Percentiles rank a stretch among this genome's conserved stretches.
phyloP scores from a whole-genome alignment of 2,888 invertebrate genomes.

The Drosophila nigritarsus region DNA sequence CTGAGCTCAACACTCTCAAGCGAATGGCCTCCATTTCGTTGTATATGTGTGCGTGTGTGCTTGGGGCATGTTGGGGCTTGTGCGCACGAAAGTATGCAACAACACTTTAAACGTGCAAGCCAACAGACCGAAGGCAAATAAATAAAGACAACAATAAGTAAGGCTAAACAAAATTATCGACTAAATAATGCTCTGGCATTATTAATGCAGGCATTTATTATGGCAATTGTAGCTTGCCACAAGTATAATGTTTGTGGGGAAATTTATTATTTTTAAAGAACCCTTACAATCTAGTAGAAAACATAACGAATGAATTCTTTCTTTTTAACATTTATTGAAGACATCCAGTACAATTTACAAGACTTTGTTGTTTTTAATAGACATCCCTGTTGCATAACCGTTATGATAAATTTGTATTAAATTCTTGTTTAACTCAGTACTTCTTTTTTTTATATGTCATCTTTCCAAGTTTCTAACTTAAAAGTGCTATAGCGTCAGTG shows the following conservation, averaged over 20 bases:
- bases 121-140: constrained; percentile 19
- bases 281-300: neutral
- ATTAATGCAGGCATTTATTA: neutral
- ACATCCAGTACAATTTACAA: neutral
- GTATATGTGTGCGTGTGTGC: neutral
- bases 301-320: neutral
- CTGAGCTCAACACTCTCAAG: constrained; percentile 21
- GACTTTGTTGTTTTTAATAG: neutral
- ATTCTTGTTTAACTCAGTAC: neutral
- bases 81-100: constrained; percentile 44
- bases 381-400: neutral
- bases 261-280: neutral
- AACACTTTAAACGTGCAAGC: neutral
- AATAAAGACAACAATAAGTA: constrained; percentile 1
- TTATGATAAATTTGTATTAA: neutral
- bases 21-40: constrained; percentile 2
- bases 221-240: neutral
- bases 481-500: neutral
- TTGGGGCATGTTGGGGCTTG: constrained; percentile 7
- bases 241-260: neutral
- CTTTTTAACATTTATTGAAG: neutral
- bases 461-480: neutral
- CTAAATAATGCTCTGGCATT: constrained; percentile 22
- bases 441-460: neutral
- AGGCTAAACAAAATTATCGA: constrained; percentile 1